Conservation (phyloP, 2,113 vertebrate species). For the Bettongia penicillata region DNA sequence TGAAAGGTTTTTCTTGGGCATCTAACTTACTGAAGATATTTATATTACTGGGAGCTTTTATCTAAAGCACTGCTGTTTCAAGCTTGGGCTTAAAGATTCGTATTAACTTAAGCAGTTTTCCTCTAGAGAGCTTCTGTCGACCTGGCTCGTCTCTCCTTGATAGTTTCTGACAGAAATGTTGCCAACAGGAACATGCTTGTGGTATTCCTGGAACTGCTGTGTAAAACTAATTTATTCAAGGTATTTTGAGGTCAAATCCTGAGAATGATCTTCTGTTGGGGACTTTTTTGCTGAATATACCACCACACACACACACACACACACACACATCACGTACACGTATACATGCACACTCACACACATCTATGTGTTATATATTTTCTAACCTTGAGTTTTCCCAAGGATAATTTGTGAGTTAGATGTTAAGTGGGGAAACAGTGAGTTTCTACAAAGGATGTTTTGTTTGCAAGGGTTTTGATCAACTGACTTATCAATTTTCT, state of each 20-base stretch:
- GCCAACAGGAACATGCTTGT: constrained; percentile 28
- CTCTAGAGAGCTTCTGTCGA: constrained; percentile 27
- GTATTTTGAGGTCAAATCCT: constrained; percentile 49
- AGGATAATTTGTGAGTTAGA: not conserved
- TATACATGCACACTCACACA: not conserved
- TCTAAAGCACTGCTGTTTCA: constrained; percentile 32
- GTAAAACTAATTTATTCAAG: constrained; percentile 40
- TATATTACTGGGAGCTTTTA: constrained; percentile 31
- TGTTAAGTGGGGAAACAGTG: not conserved
- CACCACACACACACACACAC: not conserved
- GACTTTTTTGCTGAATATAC: constrained; percentile 25
- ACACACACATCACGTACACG: not conserved
- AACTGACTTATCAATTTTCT: not conserved
- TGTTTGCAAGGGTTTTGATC: not conserved
- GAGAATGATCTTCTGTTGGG: constrained; percentile 33
- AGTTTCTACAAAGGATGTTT: not conserved
- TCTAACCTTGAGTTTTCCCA: not conserved
- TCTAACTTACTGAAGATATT: not conserved
- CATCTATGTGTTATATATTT: not conserved
- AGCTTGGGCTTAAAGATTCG: constrained; percentile 47
- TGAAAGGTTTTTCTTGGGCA: not conserved
- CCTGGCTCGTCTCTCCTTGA: constrained; percentile 32
- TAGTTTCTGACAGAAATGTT: constrained; percentile 45
- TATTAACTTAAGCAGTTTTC: not conserved
- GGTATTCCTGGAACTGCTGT: constrained; percentile 9